Percentiles rank a stretch among this genome's conserved stretches.
Conservation (phyloP, 2,797 vertebrate species). For the Periparus ater region DNA sequence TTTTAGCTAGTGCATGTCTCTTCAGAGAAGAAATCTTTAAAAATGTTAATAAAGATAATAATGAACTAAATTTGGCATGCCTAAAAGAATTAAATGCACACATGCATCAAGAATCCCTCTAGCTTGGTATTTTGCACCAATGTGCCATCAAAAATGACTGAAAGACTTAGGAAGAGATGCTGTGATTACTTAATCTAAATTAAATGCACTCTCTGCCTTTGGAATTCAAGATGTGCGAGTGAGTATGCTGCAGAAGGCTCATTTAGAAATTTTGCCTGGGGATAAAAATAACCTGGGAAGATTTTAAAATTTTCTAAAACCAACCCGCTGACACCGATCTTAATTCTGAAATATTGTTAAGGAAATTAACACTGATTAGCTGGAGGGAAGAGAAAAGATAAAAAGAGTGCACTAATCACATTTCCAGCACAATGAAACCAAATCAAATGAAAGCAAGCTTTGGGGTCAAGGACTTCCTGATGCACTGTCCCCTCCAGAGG, state of each 20-base stretch:
- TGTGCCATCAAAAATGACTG: constrained; percentile 2
- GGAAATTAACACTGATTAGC: constrained; percentile 49
- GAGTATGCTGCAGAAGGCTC: neutral
- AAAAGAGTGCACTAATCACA: constrained; percentile 21
- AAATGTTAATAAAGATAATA: constrained; percentile 38
- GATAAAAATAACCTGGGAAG: constrained; percentile 57
- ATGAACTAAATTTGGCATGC: constrained; percentile 24
- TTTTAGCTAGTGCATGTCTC: constrained; percentile 4
- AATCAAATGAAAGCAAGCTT: neutral
- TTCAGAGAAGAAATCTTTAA: constrained; percentile 8
- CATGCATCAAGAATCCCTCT: neutral
- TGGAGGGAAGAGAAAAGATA: constrained; percentile 25
- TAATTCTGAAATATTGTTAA: constrained; percentile 49
- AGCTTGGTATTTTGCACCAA: constrained; percentile 28
- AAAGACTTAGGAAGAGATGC: neutral
- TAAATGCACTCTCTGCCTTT: neutral
- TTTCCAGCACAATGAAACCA: neutral
- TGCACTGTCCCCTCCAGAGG: neutral
- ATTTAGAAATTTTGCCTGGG: constrained; percentile 29
- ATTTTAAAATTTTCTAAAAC: constrained; percentile 50
- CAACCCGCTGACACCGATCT: constrained; percentile 44
- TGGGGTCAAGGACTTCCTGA: constrained; percentile 15
- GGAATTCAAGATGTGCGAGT: neutral
- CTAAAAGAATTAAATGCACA: constrained; percentile 38
- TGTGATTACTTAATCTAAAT: constrained; percentile 34